phyloP scores from a whole-genome alignment of 2,888 invertebrate species.

The Cataglyphis livida region DNA sequence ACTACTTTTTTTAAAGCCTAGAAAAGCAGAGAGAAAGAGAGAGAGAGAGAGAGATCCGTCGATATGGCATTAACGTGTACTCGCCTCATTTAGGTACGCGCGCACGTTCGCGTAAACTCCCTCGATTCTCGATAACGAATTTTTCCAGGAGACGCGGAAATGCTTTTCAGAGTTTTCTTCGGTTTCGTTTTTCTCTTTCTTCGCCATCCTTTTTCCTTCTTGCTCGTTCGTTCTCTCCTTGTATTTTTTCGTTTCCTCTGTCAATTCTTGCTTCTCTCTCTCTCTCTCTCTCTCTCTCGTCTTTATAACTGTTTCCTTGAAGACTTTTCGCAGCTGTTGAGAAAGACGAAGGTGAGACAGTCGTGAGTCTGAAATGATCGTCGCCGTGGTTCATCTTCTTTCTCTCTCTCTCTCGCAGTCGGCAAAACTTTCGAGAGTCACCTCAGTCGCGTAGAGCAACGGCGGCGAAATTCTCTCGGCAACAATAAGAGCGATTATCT shows the following conservation, averaged over 20 bases:
- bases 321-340: conserved; percentile 57
- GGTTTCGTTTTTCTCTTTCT: neutral
- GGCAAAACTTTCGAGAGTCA: conserved; percentile 59
- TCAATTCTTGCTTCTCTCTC: neutral
- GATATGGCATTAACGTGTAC: conserved; percentile 66
- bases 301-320: conserved; percentile 27
- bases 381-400: conserved; percentile 18
- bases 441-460: conserved; percentile 10
- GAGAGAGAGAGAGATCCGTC: conserved; percentile 11
- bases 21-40: neutral
- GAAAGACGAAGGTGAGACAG: conserved; percentile 13
- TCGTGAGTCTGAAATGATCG: conserved; percentile 55
- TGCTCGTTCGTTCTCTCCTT: neutral
- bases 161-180: conserved; percentile 64
- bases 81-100: conserved; percentile 74
- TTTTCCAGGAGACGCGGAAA: conserved; percentile 73
- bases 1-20: conserved; percentile 26
- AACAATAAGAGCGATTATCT: conserved; percentile 70
- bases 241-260: neutral
- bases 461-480: conserved; percentile 59
- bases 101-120: conserved; percentile 74
- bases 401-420: conserved; percentile 2
- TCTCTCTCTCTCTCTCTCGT: neutral
- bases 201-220: neutral
- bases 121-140: conserved; percentile 78